These are phyloP conservation scores for Laspeyria flexula DNA, from an alignment of 2,888 invertebrate species.

Conservation along the genomic window DNA sequence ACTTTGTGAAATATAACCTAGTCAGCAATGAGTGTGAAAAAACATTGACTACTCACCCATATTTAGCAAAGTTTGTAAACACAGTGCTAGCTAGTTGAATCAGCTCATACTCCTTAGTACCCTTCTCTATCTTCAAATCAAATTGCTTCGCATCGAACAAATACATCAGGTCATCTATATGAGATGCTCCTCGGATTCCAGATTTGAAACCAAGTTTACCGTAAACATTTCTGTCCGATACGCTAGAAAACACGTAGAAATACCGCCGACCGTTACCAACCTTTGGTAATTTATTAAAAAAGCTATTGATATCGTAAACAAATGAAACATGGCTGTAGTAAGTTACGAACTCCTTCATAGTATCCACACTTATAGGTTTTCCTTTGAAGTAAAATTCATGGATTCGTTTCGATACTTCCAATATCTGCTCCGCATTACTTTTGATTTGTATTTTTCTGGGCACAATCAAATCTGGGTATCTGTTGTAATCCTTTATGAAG, in stretches of 20 bases:
- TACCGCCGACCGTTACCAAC: slow-evolving; percentile 21
- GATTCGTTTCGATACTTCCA: slow-evolving; percentile 11
- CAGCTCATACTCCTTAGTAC: slow-evolving; percentile 53
- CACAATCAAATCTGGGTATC: slow-evolving; percentile 16
- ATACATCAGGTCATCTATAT: slow-evolving; percentile 67
- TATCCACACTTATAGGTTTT: slow-evolving; percentile 6
- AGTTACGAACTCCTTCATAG: slow-evolving; percentile 6
- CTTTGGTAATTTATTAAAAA: slow-evolving; percentile 24
- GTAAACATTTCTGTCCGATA: slow-evolving; percentile 58
- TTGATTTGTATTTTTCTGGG: slow-evolving; percentile 16
- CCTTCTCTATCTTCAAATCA: slow-evolving; percentile 51
- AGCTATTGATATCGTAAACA: slow-evolving; percentile 5
- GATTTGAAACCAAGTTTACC: slow-evolving; percentile 48
- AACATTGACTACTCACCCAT: slow-evolving; percentile 55
- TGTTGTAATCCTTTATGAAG: slow-evolving; percentile 1
- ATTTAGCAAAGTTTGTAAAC: slow-evolving; percentile 69
- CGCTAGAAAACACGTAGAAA: slow-evolving; percentile 46
- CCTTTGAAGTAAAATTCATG: slow-evolving; percentile 13
- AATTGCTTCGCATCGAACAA: slow-evolving; percentile 55
- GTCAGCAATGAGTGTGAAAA: neutral
- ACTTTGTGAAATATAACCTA: no score
- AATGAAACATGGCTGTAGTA: neutral
- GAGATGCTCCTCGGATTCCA: slow-evolving; percentile 55
- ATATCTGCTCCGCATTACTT: slow-evolving; percentile 9
- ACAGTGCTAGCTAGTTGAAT: slow-evolving; percentile 56